phyloP scores from a whole-genome alignment of 2,797 vertebrate genomes.

The Mallotus villosus region DNA sequence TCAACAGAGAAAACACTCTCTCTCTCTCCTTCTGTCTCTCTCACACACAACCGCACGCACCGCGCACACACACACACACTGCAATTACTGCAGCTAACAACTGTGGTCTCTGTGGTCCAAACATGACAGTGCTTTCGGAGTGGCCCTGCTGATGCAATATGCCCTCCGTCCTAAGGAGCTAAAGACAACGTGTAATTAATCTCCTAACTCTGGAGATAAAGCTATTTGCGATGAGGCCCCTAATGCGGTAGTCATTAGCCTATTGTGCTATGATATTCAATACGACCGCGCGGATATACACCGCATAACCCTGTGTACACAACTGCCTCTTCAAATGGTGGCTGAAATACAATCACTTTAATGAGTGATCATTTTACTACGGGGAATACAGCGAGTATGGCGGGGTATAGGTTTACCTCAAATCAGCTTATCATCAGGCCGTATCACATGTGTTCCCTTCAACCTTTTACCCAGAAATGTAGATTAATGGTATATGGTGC shows the following conservation, averaged over 20 bases:
- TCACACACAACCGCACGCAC: constrained; percentile 23
- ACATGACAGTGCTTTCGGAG: constrained; percentile 23
- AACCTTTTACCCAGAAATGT: constrained; percentile 7
- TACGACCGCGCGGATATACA: constrained; percentile 47
- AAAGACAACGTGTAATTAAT: constrained; percentile 43
- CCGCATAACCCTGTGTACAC: constrained; percentile 42
- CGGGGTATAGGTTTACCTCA: constrained; percentile 57
- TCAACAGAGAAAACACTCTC: constrained; percentile 12
- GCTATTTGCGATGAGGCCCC: constrained; percentile 40
- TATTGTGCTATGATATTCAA: constrained; percentile 55
- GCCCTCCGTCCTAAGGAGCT: constrained; percentile 30
- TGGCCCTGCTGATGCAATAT: constrained; percentile 46
- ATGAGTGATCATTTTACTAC: constrained; percentile 54
- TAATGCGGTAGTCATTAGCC: constrained; percentile 53
- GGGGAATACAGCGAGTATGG: constrained; percentile 45
- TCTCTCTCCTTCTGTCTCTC: constrained; percentile 19
- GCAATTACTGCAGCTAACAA: constrained; percentile 49
- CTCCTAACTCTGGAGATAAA: constrained; percentile 30
- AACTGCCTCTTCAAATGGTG: constrained; percentile 25
- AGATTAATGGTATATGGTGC: background rate
- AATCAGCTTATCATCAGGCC: constrained; percentile 37
- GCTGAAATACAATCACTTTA: constrained; percentile 49
- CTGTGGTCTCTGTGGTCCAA: constrained; percentile 26
- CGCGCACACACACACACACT: constrained; percentile 52
- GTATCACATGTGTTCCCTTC: constrained; percentile 46